Conservation (phyloP, 2,113 vertebrate genomes). For the Orientallactaga bullata region DNA sequence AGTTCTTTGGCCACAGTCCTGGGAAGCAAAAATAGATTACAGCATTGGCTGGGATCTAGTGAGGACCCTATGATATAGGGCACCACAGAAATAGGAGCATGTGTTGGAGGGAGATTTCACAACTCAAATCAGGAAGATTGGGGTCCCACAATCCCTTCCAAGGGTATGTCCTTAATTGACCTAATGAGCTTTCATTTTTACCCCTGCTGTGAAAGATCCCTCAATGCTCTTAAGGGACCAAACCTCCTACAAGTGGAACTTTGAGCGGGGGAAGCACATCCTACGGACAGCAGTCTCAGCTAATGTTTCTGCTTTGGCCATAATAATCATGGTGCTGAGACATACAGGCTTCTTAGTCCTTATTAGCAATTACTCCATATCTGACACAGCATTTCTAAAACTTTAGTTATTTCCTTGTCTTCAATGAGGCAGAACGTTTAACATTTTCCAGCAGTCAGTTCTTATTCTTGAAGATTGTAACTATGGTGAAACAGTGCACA, state of each 20-base stretch:
- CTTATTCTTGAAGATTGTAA: neutral
- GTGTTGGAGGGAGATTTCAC: neutral
- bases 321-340: neutral
- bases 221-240: no score
- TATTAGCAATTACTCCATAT: neutral
- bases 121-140: neutral
- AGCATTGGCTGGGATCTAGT: neutral
- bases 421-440: neutral
- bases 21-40: neutral
- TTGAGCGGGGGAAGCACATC: no score
- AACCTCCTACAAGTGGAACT: no score
- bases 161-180: neutral
- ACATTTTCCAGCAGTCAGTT: neutral
- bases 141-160: neutral
- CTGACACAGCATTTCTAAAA: neutral
- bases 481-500: neutral
- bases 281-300: neutral
- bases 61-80: neutral
- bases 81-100: neutral
- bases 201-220: fast-evolving
- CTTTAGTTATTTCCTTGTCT: neutral
- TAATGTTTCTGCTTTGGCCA: neutral
- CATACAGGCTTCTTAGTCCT: neutral
- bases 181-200: neutral
- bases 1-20: neutral